Conservation (phyloP, 2,797 vertebrate species). For the Enteromius fasciolatus region DNA sequence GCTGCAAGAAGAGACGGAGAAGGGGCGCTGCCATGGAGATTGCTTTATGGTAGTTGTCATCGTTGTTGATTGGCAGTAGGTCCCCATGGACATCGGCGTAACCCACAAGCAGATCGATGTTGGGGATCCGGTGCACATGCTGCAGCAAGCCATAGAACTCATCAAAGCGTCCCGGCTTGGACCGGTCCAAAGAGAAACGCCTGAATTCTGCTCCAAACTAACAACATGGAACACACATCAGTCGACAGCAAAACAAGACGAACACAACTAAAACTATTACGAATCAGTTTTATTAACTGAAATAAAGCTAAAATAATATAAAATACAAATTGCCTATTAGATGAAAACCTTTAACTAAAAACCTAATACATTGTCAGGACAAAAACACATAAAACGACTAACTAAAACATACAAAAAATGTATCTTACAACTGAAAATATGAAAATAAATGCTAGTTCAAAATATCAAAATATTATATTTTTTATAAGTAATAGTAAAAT, state of each 20-base stretch:
- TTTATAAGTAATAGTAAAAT: not conserved
- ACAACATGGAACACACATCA: slow-evolving; percentile 13
- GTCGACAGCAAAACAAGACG: slow-evolving; percentile 7
- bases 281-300: not conserved
- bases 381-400: not conserved
- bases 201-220: slow-evolving; percentile 98
- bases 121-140: slow-evolving; percentile 95
- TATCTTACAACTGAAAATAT: not conserved
- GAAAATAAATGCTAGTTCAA: not conserved
- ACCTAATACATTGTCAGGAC: not conserved
- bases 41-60: slow-evolving; percentile 98
- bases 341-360: not conserved
- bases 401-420: not conserved
- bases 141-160: slow-evolving; percentile 96
- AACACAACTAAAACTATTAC: not conserved
- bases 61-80: slow-evolving; percentile 95
- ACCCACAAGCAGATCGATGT: slow-evolving; percentile 92
- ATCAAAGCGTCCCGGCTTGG: slow-evolving; percentile 94
- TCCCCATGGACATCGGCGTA: slow-evolving; percentile 95
- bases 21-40: slow-evolving; percentile 92
- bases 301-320: not conserved
- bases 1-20: slow-evolving; percentile 94
- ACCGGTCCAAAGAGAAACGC: slow-evolving; percentile 94
- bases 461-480: too few relatives aligned
- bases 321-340: not conserved